Conservation (phyloP, 2,797 vertebrate species). For the Ispidina lecontei region DNA sequence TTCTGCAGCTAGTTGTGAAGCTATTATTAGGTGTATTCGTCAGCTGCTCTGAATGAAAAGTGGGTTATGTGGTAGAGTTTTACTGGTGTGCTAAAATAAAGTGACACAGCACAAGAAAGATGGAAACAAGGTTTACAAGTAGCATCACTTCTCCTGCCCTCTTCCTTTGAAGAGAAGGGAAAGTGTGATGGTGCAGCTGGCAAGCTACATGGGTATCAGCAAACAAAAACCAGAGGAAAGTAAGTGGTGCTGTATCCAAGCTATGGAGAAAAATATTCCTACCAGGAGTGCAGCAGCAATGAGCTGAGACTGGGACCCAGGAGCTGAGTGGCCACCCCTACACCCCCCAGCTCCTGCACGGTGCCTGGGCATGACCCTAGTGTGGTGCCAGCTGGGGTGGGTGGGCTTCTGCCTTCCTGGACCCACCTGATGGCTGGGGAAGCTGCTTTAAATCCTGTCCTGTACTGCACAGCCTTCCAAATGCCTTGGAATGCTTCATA, state of each 20-base stretch:
- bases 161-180: conserved; percentile 44
- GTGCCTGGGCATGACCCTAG: fast-evolving
- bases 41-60: conserved; percentile 61
- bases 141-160: conserved; percentile 35
- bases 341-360: background rate
- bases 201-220: conserved; percentile 13
- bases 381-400: fast-evolving
- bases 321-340: fast-evolving
- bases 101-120: conserved; percentile 55
- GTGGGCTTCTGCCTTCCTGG: background rate
- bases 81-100: conserved; percentile 68
- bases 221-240: conserved; percentile 9
- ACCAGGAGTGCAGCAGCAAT: background rate
- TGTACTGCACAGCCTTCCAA: background rate
- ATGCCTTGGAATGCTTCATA: background rate
- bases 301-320: background rate
- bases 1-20: conserved; percentile 51
- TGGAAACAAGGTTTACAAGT: conserved; percentile 56
- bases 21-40: conserved; percentile 62
- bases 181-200: conserved; percentile 42
- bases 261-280: background rate
- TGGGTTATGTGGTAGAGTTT: conserved; percentile 56
- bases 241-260: background rate
- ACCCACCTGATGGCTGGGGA: background rate
- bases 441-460: background rate